Conservation (phyloP, 37 sponge, comb jelly and placozoan species). For the Cladorhizidae sp. region DNA sequence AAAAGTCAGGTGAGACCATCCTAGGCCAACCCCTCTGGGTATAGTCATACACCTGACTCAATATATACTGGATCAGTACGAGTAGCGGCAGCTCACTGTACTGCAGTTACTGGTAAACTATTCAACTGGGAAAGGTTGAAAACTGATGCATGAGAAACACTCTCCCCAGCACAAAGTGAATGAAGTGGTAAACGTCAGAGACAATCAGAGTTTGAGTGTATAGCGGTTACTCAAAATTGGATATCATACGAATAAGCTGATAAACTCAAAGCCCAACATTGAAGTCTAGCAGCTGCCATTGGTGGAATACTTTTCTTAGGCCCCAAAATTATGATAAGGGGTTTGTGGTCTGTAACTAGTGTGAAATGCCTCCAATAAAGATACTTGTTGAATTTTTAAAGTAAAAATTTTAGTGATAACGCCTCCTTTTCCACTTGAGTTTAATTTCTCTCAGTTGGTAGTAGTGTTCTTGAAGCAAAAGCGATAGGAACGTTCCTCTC, state of each 20-base stretch:
- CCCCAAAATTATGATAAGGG: constrained; percentile 18
- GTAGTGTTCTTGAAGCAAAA: too few species aligned
- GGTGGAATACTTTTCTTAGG: constrained; percentile 45
- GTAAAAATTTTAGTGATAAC: too few species aligned
- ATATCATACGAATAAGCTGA: constrained; percentile 59
- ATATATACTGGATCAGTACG: constrained; percentile 22
- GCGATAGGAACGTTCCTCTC: too few species aligned
- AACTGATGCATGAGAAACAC: background rate
- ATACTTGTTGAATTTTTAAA: too few species aligned
- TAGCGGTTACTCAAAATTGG: constrained; percentile 44
- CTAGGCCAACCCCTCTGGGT: constrained; percentile 35
- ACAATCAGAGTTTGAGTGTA: constrained; percentile 66
- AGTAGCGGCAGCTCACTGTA: constrained; percentile 7
- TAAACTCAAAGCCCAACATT: constrained; percentile 38
- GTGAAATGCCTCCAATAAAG: too few species aligned
- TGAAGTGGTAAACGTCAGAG: constrained; percentile 60
- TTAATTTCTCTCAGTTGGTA: too few species aligned
- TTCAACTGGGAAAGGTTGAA: constrained; percentile 32
- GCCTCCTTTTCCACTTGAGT: too few species aligned
- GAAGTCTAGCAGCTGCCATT: constrained; percentile 46
- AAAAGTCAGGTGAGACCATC: background rate
- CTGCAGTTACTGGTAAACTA: constrained; percentile 19
- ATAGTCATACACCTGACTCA: constrained; percentile 47
- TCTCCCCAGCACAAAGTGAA: constrained; percentile 2
- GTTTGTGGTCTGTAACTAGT: constrained; percentile 45